Evolutionary conservation across 2,113 vertebrate genomes (phyloP), one percentile per base, ranked within the genome.

Genomic region (Zootoca vivipara): DNA sequence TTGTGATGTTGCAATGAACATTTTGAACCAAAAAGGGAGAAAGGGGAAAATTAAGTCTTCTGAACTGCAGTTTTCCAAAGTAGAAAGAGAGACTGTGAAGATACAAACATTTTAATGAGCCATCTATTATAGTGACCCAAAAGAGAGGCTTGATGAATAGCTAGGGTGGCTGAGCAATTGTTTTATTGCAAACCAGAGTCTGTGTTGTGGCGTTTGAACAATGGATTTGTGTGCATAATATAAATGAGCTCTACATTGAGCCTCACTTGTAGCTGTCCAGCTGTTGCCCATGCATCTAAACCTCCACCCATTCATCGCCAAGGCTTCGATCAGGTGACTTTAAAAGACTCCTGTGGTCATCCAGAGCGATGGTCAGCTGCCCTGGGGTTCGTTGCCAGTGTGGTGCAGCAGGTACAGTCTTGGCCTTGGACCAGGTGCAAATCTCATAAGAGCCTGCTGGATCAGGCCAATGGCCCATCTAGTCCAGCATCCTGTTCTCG

Each of bases 1-100:
- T 85, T 81, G 89, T 77, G 83, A 42, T 7, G 87, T 93, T 90
- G 83, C 90, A 91, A 90, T 62, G 62, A 89, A 58, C 42, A 72
- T 62, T 65, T 38, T 38, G 89, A 90, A 80, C 15, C 7, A 78
- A 33, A 5, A 83, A 73, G 28, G 30, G 28, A 2, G 5, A 16
- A 74, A 58, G 90, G 84, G 88, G 65, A 72, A 82, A 81, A 52
- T n/a, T 58, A 70, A 70, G 85, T 56, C 82, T 90, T 77, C 72
- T 40, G n/a, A 87, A 88, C 84, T 74, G 78, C 33, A 74, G n/a
- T 58, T 4, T 64, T 7, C 15, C 84, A 77, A 87, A 75, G 9
- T 42, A 62, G 15, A 81, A 83, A 90, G 5, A 2, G 64, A 78
- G 58, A 85, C 33, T 81, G 28, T 13, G 3, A 70, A 15, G 83